Conservation (phyloP, 1,140 invertebrate genomes). For the Nasonia vitripennis region DNA sequence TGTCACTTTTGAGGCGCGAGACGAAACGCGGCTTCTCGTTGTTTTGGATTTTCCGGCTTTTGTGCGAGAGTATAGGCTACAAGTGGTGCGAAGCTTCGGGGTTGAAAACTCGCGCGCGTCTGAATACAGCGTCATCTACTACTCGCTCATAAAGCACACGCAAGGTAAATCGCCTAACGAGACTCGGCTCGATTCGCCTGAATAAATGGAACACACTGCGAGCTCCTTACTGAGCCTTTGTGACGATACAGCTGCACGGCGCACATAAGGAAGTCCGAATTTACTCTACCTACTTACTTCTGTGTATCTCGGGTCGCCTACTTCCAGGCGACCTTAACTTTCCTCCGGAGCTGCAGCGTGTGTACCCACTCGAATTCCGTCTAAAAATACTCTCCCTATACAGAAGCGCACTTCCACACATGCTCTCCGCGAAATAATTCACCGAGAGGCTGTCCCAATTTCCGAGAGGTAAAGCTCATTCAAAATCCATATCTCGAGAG, state of each 20-base stretch:
- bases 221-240: neutral
- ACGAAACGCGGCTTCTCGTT: neutral
- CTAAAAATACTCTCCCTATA: too few relatives aligned
- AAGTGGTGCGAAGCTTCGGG: neutral
- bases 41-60: neutral
- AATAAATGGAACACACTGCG: neutral
- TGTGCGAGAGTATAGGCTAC: neutral
- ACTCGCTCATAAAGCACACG: neutral
- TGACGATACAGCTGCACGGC: neutral
- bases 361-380: too few relatives aligned
- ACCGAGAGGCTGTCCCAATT: neutral
- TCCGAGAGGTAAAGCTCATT: neutral
- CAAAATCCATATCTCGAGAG: neutral
- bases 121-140: neutral
- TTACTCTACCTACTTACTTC: slow-evolving; percentile 1
- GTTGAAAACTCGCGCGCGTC: too few relatives aligned
- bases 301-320: neutral
- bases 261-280: neutral
- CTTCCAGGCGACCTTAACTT: neutral
- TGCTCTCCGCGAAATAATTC: neutral
- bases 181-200: neutral
- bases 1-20: neutral
- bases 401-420: neutral
- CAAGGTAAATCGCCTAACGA: neutral
- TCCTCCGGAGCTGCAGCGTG: neutral